Evolutionary conservation across 53 echinoderm and acorn worm species (phyloP).

Genomic region (Echinarachnius parma): DNA sequence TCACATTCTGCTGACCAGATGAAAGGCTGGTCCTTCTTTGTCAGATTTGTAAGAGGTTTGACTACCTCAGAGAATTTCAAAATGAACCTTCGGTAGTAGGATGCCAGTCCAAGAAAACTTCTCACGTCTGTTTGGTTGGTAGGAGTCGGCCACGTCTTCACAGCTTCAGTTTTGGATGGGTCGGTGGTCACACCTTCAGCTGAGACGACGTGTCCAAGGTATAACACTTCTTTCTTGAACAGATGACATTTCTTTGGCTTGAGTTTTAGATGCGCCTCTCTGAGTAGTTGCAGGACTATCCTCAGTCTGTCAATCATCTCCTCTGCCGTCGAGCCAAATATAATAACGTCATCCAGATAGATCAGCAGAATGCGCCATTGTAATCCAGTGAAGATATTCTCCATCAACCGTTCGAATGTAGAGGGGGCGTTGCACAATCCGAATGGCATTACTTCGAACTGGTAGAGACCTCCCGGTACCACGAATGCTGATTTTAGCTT

Average conservation of each 20-base stretch:
- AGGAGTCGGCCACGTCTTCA: slow-evolving; percentile 1
- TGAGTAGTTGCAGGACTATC: background rate
- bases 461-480: slow-evolving; percentile 38
- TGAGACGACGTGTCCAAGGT: slow-evolving; percentile 44
- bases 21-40: slow-evolving; percentile 17
- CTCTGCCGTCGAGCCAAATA: slow-evolving; percentile 23
- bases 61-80: slow-evolving; percentile 10
- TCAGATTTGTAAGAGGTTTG: slow-evolving; percentile 2
- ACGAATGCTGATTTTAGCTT: slow-evolving; percentile 57
- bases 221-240: slow-evolving; percentile 45
- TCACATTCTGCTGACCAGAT: slow-evolving; percentile 7
- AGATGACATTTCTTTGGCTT: slow-evolving; percentile 55
- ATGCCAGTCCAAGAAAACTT: slow-evolving; percentile 23
- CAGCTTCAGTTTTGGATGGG: slow-evolving; percentile 9
- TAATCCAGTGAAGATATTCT: slow-evolving; percentile 38
- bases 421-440: slow-evolving; percentile 59
- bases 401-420: slow-evolving; percentile 59
- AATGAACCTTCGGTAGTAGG: slow-evolving; percentile 8
- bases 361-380: slow-evolving; percentile 54
- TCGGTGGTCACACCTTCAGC: slow-evolving; percentile 22
- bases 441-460: slow-evolving; percentile 63
- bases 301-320: slow-evolving; percentile 7
- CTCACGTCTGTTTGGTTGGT: slow-evolving; percentile 5
- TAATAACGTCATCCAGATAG: slow-evolving; percentile 56
- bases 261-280: slow-evolving; percentile 46